Base-by-base conservation (phyloP, 2,797 vertebrate genomes). In the Crax fasciolata region DNA sequence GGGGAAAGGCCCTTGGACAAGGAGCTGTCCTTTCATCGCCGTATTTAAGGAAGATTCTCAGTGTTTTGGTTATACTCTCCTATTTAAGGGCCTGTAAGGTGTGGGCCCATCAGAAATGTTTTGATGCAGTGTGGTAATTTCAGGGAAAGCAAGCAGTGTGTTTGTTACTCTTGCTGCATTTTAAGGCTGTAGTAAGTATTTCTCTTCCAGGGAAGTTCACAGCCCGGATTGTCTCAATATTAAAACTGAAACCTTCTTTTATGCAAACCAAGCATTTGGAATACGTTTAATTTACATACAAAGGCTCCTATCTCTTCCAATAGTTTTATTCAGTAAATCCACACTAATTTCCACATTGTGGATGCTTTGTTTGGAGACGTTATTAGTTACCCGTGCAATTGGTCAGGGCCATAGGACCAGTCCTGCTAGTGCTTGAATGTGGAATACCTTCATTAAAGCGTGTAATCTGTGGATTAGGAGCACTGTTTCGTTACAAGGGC, bases 11-110 rank as follows among this genome's bases (percentile, higher is more conserved):
- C 91, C 89, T 93, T 85, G 62, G 72, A 76, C 28, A 30, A 62
- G 55, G 24, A 93, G 93, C 62, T 89, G 77, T 80, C n/a, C 80
- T 96, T 95, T 95, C 72, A 90, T 93, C 92, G 62, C 27, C 84
- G 66, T 75, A 71, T 91, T 85, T 94, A 80, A 84, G 65, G 38
- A 39, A 24, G 63, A 44, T 55, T 62, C 71, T 84, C 28, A 3
- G 43, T 58, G 35, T 30, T 89, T 90, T 72, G 57, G 13, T 63
- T 74, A 57, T 81, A 59, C 44, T 13, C 51, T 72, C 41, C 32
- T 18, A 83, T 91, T 87, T 58, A 74, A 90, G 84, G 81, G 43
- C 43, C 48, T 81, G 0, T 23, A 83, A 41, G 57, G 86, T 83
- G 89, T 83, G 35, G 87, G 48, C 23, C 57, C 14, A 12, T 77